Evolutionary conservation across 2,888 invertebrate genomes (phyloP).

Genomic region (Macaria liturata): DNA sequence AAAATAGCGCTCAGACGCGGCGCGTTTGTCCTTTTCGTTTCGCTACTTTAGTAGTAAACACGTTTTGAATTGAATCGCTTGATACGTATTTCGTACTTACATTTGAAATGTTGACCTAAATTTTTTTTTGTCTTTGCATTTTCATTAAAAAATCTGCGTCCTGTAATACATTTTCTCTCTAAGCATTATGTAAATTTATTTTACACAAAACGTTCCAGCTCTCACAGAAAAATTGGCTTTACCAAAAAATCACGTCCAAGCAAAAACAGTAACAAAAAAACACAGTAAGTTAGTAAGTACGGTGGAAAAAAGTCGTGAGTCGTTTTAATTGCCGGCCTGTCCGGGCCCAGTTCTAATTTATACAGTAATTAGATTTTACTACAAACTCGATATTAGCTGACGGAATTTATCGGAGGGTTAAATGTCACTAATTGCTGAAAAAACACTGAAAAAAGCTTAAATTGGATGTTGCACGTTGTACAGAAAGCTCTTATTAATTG

Average conservation of each 20-base stretch:
- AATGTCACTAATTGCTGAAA: conserved; percentile 24
- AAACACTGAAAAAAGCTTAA: conserved; percentile 10
- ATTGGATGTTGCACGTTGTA: conserved; percentile 25
- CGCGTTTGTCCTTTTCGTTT: background rate
- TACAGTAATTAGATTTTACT: conserved; percentile 68
- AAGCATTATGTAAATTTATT: too few species aligned
- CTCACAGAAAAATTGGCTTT: too few species aligned
- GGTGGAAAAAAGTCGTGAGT: conserved; percentile 44
- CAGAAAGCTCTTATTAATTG: conserved; percentile 43
- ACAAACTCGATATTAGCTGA: conserved; percentile 28
- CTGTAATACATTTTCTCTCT: too few species aligned
- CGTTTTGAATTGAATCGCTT: too few species aligned
- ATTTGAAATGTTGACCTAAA: too few species aligned
- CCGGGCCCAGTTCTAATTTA: conserved; percentile 62
- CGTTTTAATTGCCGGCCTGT: conserved; percentile 63
- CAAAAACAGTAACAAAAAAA: conserved; percentile 1
- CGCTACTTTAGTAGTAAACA: background rate
- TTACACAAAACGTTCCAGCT: too few species aligned
- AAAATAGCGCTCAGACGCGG: background rate
- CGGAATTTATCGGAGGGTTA: conserved; percentile 24
- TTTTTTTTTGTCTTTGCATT: too few species aligned
- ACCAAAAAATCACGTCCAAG: background rate
- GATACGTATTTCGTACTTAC: too few species aligned
- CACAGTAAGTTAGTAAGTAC: conserved; percentile 7
- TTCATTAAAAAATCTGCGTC: too few species aligned